Percentiles rank a stretch among this genome's conserved stretches.
Evolutionary conservation across 2,888 invertebrate species (phyloP).

Genomic region (Pollenia amentaria): DNA sequence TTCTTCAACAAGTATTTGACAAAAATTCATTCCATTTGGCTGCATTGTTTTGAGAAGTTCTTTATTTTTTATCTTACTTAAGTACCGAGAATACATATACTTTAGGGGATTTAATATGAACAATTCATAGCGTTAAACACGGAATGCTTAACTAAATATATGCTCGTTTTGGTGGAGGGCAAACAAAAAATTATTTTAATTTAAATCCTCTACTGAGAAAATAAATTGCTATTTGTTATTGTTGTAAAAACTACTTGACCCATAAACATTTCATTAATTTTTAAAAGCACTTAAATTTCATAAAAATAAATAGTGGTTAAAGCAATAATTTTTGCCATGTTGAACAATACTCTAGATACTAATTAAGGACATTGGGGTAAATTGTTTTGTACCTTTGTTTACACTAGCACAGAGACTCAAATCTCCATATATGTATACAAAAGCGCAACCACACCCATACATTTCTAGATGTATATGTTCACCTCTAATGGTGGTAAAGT

Average conservation of each 20-base stretch:
- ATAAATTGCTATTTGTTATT: background rate
- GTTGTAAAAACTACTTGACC: slow-evolving; percentile 36
- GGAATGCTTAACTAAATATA: no score
- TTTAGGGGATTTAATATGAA: no score
- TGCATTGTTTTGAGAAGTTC: no score
- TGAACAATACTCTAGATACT: slow-evolving; percentile 57
- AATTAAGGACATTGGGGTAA: slow-evolving; percentile 63
- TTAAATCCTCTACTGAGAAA: background rate
- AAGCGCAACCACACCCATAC: background rate
- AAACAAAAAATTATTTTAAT: background rate
- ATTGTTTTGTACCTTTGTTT: slow-evolving; percentile 63
- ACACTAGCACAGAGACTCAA: background rate
- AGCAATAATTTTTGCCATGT: slow-evolving; percentile 41
- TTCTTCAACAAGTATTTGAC: no score
- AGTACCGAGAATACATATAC: no score
- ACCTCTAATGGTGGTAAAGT: background rate
- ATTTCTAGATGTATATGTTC: background rate
- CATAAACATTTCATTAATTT: slow-evolving; percentile 32
- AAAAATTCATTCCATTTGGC: no score
- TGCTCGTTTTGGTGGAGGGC: background rate
- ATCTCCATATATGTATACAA: background rate
- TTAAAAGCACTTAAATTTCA: slow-evolving; percentile 36
- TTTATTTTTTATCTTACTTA: no score
- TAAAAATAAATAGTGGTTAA: slow-evolving; percentile 37
- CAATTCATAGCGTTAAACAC: no score